Base-by-base conservation (phyloP, 2,113 vertebrate species). In the Thomomys bottae region DNA sequence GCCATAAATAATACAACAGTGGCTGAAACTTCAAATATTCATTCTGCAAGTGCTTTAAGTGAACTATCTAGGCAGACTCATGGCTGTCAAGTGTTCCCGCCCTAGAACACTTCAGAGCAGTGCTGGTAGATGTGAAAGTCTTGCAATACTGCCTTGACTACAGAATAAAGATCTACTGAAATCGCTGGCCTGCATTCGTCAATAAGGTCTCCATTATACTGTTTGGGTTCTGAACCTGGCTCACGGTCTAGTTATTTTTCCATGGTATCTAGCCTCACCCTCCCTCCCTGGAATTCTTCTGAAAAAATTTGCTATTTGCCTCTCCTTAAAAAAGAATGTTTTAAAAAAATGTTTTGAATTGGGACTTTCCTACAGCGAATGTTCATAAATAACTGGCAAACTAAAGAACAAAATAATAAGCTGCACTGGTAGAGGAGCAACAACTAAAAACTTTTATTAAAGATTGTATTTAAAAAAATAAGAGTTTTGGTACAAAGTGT, bases 291-390 rank as follows among this genome's bases (percentile, higher is more conserved):
- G 75, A 75, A 85, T 34, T 82, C 40, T 81, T 90, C 32, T 68
- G 57, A 45, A 91, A 90, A 90, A 80, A 84, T 40, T 84, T 73
- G 42, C 67, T 38, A 80, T 20, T 67, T 21, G 64, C 73, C 20
- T 8, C 36, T 77, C 42, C 42, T 90, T 49, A 77, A 76, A 81
- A 81, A 80, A 94, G 82, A 92, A 86, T 87, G 68, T n/a, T 77
- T 84, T 61, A 68, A 61, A 45, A 90, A 95, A 94, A 88, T 92
- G 85, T 70, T 95, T 95, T 83, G n/a, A 90, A 91, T 38, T 83
- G 49, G 71, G 91, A 84, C 40, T 94, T 96, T 94, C 67, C 90
- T 79, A 45, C 38, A 93, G 82, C 49, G 78, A 36, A 86, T 40
- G 75, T 67, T 92, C 82, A 88, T 88, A 89, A 95, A 54, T 91